A percentile compares a stretch with the other conserved stretches of the same genome.
Conservation (phyloP, 1,140 invertebrate genomes). For the Leucophenga varia region DNA sequence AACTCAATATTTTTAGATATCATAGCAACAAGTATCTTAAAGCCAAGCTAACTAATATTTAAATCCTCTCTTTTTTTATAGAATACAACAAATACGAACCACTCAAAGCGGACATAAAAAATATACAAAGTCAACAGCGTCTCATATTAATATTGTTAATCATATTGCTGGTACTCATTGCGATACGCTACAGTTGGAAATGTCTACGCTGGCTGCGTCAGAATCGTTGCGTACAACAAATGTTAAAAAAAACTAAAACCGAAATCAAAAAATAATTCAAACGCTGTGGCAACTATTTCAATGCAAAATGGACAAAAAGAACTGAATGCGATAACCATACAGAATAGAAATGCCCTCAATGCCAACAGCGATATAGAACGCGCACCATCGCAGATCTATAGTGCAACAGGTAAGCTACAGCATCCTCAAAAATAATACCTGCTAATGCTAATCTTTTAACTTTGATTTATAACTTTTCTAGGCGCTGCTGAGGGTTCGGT, state of each 20-base stretch:
- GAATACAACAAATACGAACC: slow-evolving; percentile 36
- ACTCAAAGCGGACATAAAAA: slow-evolving; percentile 33
- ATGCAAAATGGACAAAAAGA: slow-evolving; percentile 43
- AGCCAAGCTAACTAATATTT: too few species aligned
- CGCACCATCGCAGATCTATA: slow-evolving; percentile 47
- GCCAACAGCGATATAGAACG: slow-evolving; percentile 46
- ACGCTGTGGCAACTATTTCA: neutral
- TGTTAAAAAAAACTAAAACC: slow-evolving; percentile 28
- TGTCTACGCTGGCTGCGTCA: slow-evolving; percentile 29
- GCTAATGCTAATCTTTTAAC: neutral
- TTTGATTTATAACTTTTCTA: slow-evolving; percentile 22
- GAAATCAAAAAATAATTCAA: slow-evolving; percentile 3
- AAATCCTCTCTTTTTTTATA: slow-evolving; percentile 7
- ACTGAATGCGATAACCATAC: slow-evolving; percentile 45
- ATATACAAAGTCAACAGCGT: slow-evolving; percentile 29
- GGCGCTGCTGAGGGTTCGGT: slow-evolving; percentile 47
- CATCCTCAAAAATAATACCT: slow-evolving; percentile 18
- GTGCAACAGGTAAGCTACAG: slow-evolving; percentile 42
- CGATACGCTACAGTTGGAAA: slow-evolving; percentile 25
- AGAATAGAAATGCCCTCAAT: slow-evolving; percentile 42
- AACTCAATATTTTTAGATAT: neutral
- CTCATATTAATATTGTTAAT: slow-evolving; percentile 35
- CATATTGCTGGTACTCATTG: slow-evolving; percentile 31
- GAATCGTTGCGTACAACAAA: slow-evolving; percentile 21
- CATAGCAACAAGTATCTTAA: too few species aligned